phyloP scores from a whole-genome alignment of 2,888 invertebrate species.

The Oeneis ivallda region DNA sequence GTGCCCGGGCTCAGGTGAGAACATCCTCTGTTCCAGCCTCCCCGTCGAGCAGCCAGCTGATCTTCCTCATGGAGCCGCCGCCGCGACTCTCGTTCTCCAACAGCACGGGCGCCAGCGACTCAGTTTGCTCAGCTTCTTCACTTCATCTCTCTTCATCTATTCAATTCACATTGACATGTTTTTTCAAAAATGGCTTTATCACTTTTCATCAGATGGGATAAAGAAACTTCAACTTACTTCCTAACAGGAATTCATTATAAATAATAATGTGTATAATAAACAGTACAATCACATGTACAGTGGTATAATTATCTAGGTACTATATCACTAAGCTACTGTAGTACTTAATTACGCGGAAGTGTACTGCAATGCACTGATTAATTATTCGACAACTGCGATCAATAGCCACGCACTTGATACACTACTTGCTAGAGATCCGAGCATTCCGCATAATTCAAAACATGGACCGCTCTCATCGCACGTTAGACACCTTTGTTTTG shows the following conservation, averaged over 20 bases:
- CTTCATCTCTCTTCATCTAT: too few species aligned
- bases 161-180: too few species aligned
- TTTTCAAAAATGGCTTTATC: too few species aligned
- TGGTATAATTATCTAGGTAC: background rate
- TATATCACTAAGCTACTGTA: background rate
- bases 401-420: background rate
- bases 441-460: background rate
- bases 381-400: conserved; percentile 10
- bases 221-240: background rate
- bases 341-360: background rate
- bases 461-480: too few species aligned
- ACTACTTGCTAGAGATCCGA: background rate
- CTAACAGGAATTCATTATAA: too few species aligned
- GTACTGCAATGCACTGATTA: conserved; percentile 12
- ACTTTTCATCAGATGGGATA: too few species aligned
- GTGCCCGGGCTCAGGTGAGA: conserved; percentile 77
- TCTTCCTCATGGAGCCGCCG: conserved; percentile 89
- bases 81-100: conserved; percentile 83
- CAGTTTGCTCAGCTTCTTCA: too few species aligned
- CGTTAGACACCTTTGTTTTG: too few species aligned
- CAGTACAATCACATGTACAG: background rate
- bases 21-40: conserved; percentile 45
- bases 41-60: conserved; percentile 57
- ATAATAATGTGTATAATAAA: too few species aligned
- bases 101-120: background rate